A percentile compares a stretch with the other conserved stretches of the same genome.
phyloP scores from a whole-genome alignment of 2,113 vertebrate species.

The Phaethornis superciliosus region DNA sequence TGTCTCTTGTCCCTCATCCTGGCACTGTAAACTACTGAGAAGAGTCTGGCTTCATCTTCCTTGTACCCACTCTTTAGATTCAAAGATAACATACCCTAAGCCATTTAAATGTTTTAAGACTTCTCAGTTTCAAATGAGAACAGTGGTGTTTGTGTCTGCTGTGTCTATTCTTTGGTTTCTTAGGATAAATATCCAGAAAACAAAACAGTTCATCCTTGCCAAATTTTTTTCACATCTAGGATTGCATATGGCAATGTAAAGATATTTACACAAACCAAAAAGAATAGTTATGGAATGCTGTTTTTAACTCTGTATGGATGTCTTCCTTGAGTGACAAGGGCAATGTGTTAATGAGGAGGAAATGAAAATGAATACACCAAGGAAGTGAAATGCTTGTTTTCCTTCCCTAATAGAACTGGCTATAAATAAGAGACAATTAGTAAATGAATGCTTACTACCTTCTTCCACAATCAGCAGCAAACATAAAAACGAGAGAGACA shows the following conservation, averaged over 20 bases:
- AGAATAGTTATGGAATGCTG: background rate
- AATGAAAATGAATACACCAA: slow-evolving; percentile 17
- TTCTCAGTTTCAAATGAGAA: background rate
- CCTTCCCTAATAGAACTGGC: background rate
- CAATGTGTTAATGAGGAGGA: slow-evolving; percentile 7
- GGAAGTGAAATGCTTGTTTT: slow-evolving; percentile 48
- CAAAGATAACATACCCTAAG: background rate
- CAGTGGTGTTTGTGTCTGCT: background rate
- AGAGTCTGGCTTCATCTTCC: no score
- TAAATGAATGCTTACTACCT: slow-evolving; percentile 42
- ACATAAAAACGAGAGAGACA: background rate
- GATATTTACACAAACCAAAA: background rate
- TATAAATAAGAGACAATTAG: slow-evolving; percentile 57
- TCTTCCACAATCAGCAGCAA: slow-evolving; percentile 55
- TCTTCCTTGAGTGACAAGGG: slow-evolving; percentile 4
- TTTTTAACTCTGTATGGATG: background rate
- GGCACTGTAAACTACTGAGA: no score
- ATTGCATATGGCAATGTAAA: background rate
- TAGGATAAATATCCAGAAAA: background rate
- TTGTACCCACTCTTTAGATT: background rate
- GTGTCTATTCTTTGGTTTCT: background rate
- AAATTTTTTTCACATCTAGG: background rate
- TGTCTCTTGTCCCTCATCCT: no score
- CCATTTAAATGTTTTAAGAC: background rate
- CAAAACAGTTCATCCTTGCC: background rate